Evolutionary conservation across 2,113 vertebrate species (phyloP), one percentile per base, ranked within the genome.

Genomic region (Suncus etruscus): DNA sequence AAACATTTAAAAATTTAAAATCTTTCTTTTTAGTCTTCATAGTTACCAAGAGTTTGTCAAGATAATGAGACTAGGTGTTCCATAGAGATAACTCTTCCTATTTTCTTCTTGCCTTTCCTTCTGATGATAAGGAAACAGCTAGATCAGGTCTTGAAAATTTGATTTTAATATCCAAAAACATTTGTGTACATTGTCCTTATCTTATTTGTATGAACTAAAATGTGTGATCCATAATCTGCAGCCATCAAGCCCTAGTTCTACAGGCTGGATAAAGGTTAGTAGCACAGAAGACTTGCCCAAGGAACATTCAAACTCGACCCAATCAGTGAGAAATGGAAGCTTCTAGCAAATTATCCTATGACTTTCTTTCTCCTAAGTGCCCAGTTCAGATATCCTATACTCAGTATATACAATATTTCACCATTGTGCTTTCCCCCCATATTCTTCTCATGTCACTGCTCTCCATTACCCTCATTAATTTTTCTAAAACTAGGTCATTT

Each of bases 1-100:
- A 83, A 51, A 86, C 86, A 20, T 65, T 90, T 6, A 32, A 70
- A 39, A 22, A 3, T 39, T 72, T 31, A 11, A 32, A 31, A 32
- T 22, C 32, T 20, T 24, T 69, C 73, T 83, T 24, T 25, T 14
- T 45, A 50, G 54, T 0, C 18, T 50, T 72, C 25, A 8, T 45
- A 61, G 25, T 73, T 86, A 45, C 78, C 51, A 72, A 79, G 58
- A 75, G 20, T 86, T 83, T 18, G 22, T 92, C 68, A 89, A 50
- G 22, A 77, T 83, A 51, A 86, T 84, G 70, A 87, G 47, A 31
- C 45, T 72, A 84, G 39, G 47, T 4, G 58, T 61, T 61, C 58
- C 22, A 20, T 61, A 20, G 16, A 61, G 58, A 61, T 16, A 61
- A 61, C 18, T 16, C 58, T 18, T 8, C 18, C 22, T 54, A 54